Evolutionary conservation across 2,113 vertebrate species (phyloP).

Genomic region (Bos taurus): DNA sequence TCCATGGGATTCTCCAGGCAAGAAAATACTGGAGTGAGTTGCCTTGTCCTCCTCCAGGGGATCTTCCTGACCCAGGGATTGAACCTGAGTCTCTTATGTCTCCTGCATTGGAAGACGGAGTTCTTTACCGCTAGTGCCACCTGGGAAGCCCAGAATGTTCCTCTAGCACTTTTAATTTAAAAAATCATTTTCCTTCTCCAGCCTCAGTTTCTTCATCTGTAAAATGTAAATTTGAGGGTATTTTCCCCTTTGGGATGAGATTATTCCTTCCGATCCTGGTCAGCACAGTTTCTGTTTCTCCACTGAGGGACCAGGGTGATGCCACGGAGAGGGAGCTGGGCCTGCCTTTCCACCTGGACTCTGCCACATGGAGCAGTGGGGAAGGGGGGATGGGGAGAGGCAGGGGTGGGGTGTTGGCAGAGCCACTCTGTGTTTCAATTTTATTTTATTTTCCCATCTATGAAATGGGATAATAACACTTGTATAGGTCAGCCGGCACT

Average conservation of each 20-base stretch:
- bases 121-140: background rate
- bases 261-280: background rate
- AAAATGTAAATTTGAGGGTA: background rate
- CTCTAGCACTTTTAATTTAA: background rate
- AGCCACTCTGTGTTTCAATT: background rate
- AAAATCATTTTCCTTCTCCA: background rate
- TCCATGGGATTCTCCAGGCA: background rate
- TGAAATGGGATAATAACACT: constrained; percentile 17
- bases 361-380: background rate
- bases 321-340: background rate
- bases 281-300: background rate
- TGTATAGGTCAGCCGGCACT: background rate
- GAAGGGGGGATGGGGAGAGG: background rate
- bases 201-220: background rate
- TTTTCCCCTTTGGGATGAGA: background rate
- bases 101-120: background rate
- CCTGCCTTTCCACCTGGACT: background rate
- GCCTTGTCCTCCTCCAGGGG: background rate
- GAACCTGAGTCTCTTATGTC: background rate
- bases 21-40: background rate
- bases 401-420: background rate
- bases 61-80: background rate
- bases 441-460: background rate
- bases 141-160: background rate
- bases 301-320: background rate